Evolutionary conservation across 2,888 invertebrate species (phyloP), one percentile per base, ranked within the genome.

Genomic region (Cataglyphis cursor): DNA sequence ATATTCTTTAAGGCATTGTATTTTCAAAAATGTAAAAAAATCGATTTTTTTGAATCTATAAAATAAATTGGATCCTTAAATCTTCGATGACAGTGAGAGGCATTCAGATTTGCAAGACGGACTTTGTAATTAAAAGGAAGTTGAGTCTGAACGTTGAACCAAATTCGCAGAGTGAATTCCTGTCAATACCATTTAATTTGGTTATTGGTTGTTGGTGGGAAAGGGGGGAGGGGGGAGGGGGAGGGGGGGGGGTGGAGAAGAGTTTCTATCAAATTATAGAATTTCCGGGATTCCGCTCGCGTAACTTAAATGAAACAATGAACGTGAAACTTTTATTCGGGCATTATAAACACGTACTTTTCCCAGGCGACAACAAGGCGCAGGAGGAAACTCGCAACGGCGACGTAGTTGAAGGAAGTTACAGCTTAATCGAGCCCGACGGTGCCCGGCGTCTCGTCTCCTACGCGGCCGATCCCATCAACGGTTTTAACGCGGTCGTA

Each of bases 401-500:
- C 28, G 93, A 94, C 64, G 90, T 93, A 3, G 94, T 94, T n/a
- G 92, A 93, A 81, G 94, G 94, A 35, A 93, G 93, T 57, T 94
- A 94, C 90, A 94, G 93, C 64, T 86, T 94, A 41, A 91, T 93
- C 72, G 94, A 94, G 78, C 93, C 94, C 10, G 94, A 94, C 73
- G 94, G 94, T 62, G 92, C 91, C 4, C 91, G 92, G 54, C 93
- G 94, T 41, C 90, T 91, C 61, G 94, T 94, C 5, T 92, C 93
- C 4, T 94, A 94, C 82, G 92, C 92, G 3, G 93, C 94, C 62
- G 94, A 94, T 85, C 93, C 94, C 41, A 89, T 94, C 75, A 94
- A 93, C 85, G 94, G 94, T 48, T 94, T 94, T 84, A 94, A 94
- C 86, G 94, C 94, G 24, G 87, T 94, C 70, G 93, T 94, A 9